Conservation (phyloP, 2,113 vertebrate genomes). For the Anhinga anhinga region DNA sequence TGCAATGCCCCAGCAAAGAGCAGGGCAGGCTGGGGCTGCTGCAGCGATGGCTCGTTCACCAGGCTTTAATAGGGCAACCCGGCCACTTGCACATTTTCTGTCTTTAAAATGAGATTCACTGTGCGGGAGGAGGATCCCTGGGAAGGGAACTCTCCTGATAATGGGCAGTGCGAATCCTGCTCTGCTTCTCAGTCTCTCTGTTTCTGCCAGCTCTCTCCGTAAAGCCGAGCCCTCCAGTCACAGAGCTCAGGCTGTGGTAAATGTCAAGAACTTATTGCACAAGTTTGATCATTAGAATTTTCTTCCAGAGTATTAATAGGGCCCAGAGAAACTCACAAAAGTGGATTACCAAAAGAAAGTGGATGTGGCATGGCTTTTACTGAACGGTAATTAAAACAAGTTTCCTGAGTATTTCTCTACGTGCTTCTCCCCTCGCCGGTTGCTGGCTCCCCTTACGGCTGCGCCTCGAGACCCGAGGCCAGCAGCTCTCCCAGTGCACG, state of each 20-base stretch:
- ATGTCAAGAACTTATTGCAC: constrained; percentile 65
- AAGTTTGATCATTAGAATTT: constrained; percentile 58
- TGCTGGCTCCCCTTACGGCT: constrained; percentile 4
- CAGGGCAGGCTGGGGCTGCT: background rate
- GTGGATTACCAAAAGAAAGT: constrained; percentile 51
- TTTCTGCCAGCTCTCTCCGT: background rate
- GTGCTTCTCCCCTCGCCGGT: constrained; percentile 20
- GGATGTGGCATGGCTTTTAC: constrained; percentile 66
- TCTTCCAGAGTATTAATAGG: constrained; percentile 54
- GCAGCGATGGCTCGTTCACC: fast-evolving
- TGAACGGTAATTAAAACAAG: constrained; percentile 57
- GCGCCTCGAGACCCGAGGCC: background rate
- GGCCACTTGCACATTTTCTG: background rate
- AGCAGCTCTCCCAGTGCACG: background rate
- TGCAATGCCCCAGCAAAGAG: background rate
- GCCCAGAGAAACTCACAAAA: constrained; percentile 55
- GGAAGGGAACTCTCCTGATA: background rate
- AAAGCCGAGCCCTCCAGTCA: background rate
- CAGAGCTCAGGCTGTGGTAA: constrained; percentile 40
- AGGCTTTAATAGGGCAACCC: background rate
- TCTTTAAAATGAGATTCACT: background rate
- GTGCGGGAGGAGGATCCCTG: background rate
- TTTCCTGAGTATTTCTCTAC: constrained; percentile 74
- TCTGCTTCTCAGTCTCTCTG: background rate
- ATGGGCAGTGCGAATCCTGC: background rate